phyloP scores from a whole-genome alignment of 1,140 invertebrate genomes.

The Nebria ingens region DNA sequence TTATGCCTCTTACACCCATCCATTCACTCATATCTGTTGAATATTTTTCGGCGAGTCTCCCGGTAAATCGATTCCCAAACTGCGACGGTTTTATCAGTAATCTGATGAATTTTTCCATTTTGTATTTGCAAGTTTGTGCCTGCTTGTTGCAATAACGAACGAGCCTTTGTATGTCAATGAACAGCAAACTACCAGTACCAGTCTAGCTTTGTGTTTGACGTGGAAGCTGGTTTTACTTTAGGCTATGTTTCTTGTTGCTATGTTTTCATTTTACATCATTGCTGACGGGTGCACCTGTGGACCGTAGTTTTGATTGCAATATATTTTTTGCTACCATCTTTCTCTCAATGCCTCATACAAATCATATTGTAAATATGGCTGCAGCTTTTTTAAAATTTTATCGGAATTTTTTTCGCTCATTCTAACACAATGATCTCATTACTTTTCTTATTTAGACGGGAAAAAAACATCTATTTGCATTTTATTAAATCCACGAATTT shows the following conservation, averaged over 20 bases:
- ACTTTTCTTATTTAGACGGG: too few species aligned
- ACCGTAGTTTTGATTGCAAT: not conserved
- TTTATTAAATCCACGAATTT: too few species aligned
- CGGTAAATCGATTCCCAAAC: too few species aligned
- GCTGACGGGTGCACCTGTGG: not conserved
- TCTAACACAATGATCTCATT: too few species aligned
- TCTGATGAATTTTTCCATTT: too few species aligned
- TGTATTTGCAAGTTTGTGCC: not conserved
- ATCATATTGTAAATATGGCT: too few species aligned
- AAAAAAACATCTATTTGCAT: too few species aligned
- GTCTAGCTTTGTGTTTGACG: not conserved
- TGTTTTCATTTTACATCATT: not conserved
- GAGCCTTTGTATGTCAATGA: slow-evolving; percentile 3
- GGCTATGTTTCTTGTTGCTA: not conserved
- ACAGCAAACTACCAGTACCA: not conserved
- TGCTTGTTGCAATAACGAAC: not conserved
- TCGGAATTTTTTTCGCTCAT: too few species aligned
- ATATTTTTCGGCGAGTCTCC: not conserved
- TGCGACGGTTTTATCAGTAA: not conserved
- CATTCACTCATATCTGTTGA: not conserved
- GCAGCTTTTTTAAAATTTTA: too few species aligned
- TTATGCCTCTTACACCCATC: not conserved
- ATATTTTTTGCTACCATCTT: too few species aligned
- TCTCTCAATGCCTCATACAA: too few species aligned
- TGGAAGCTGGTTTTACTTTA: slow-evolving; percentile 1